These are phyloP conservation scores for Lonchura striata DNA, from an alignment of 2,113 vertebrate genomes.

Conservation along the genomic window DNA sequence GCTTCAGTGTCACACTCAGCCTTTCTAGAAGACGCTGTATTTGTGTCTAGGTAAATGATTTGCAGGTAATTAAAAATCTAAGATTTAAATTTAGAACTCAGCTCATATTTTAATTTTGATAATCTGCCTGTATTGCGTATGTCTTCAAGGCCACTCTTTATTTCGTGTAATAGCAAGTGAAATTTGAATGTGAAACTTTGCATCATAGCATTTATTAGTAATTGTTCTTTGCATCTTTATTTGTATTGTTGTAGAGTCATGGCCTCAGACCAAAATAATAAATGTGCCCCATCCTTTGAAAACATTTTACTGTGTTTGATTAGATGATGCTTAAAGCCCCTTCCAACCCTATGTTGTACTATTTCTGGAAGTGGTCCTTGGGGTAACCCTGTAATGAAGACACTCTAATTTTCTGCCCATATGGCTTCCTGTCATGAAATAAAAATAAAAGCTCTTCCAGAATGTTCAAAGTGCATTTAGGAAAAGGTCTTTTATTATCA, in stretches of 20 bases:
- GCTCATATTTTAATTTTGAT: not conserved
- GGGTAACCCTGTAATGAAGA: not conserved
- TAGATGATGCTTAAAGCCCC: not conserved
- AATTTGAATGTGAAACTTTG: not conserved
- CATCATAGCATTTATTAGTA: not conserved
- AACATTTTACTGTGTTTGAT: not conserved
- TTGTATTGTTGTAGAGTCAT: not conserved
- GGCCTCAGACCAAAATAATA: not conserved
- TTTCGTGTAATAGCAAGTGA: not conserved
- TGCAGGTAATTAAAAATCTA: not conserved
- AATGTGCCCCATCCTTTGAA: not conserved
- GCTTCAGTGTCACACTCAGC: not conserved
- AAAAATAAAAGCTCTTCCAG: not conserved
- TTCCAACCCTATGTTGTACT: not conserved
- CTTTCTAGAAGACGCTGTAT: not conserved
- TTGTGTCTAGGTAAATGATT: not conserved
- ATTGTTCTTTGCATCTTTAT: not conserved
- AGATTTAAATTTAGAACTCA: not conserved
- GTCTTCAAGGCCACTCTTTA: not conserved
- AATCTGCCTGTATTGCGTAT: not conserved
- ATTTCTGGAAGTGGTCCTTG: not conserved
- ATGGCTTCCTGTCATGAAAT: not conserved
- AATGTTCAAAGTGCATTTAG: not conserved
- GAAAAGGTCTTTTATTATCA: not conserved
- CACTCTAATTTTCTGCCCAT: not conserved